Base-by-base conservation (phyloP, 1,140 invertebrate species). In the Psilanteris sp. region DNA sequence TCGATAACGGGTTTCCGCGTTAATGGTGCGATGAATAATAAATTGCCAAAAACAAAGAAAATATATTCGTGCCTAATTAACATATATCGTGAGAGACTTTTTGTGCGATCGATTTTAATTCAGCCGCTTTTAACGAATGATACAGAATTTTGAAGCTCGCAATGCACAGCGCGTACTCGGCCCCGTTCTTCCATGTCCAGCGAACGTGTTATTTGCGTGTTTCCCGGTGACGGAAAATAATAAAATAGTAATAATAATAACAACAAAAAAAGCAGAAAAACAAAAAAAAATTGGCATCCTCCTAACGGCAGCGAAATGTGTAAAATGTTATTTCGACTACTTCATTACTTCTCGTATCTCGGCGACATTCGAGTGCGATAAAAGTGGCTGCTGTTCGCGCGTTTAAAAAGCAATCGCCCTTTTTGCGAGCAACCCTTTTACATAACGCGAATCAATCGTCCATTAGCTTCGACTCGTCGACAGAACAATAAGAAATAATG, bases 401-500 rank as follows among this genome's bases (percentile, higher is more conserved):
- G 37, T 46, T 61, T 52, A 74, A 67, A 64, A 66, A 59, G 64
- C 62, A 36, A 59, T 61, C 67, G 74, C 67, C 66, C 67, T 66
- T 77, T 71, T 77, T 70, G 41, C 54, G 4, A 10, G 46, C 66
- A 77, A 77, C 66, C 74, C 66, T 77, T 77, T 77, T 77, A 71
- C 74, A 77, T 72, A 77, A 77, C 73, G 66, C 66, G 54, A 77
- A 71, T 77, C 73, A 72, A 79, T 70, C 68, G 74, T 73, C 77
- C 74, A 79, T 77, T 77, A 77, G 68, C 68, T 78, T 76, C 54
- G 62, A 66, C 62, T 68, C 73, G 41, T 46, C 46, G 68, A n/a
- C 59, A 55, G 74, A 82, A 81, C 73, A 82, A 80, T 82, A 74
- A 73, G 52, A 71, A 77, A 72, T 80, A 79, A 80, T 76, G 77